A percentile compares a stretch with the other conserved stretches of the same genome.
phyloP scores from a whole-genome alignment of 2,888 invertebrate genomes.

The Phrixothrix hirtus region DNA sequence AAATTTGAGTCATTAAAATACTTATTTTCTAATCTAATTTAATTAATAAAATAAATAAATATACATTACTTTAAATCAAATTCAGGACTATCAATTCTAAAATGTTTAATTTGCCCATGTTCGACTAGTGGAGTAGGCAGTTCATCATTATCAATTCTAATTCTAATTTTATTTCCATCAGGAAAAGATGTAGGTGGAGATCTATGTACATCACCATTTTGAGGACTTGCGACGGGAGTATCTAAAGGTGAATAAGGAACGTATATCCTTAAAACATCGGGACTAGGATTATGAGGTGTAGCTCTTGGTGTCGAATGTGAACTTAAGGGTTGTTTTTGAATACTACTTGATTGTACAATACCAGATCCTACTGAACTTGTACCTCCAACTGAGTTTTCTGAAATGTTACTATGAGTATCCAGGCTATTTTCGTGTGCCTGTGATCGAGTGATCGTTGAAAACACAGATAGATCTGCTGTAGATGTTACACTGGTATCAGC shows the following conservation, averaged over 20 bases:
- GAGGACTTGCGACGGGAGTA: constrained; percentile 58
- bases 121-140: constrained; percentile 67
- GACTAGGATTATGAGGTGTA: constrained; percentile 68
- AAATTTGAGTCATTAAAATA: too few relatives aligned
- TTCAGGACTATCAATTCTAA: constrained; percentile 51
- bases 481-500: constrained; percentile 85
- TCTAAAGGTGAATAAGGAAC: constrained; percentile 73
- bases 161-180: constrained; percentile 73
- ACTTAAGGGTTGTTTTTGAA: constrained; percentile 54
- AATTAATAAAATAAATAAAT: constrained; percentile 2
- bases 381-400: constrained; percentile 71
- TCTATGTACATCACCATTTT: constrained; percentile 54
- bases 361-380: constrained; percentile 55
- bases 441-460: constrained; percentile 72
- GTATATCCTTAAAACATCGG: constrained; percentile 78
- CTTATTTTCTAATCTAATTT: too few relatives aligned
- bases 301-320: constrained; percentile 68
- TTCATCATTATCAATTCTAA: constrained; percentile 71
- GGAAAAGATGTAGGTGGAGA: constrained; percentile 60
- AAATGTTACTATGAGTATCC: constrained; percentile 76
- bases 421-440: constrained; percentile 75
- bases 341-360: constrained; percentile 55
- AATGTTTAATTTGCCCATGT: constrained; percentile 59
- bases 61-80: constrained; percentile 47
- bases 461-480: constrained; percentile 79